A percentile compares a stretch with the other conserved stretches of the same genome.
Conservation (phyloP, 1,140 invertebrate species). For the Lasioglossum albipes region DNA sequence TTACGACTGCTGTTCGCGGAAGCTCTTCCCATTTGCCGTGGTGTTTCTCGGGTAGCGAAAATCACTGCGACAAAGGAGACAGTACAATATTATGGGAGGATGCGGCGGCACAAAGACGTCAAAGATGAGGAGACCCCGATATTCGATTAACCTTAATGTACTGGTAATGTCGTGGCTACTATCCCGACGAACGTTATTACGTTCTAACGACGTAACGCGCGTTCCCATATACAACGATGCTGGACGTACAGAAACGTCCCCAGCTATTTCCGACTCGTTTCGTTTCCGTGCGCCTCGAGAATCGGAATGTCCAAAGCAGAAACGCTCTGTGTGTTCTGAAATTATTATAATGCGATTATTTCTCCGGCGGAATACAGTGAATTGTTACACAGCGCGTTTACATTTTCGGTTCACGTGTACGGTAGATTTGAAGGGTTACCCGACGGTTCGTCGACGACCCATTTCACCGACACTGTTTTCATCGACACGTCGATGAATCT, state of each 20-base stretch:
- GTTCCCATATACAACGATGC: background rate
- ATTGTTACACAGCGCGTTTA: too few relatives aligned
- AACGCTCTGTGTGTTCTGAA: background rate
- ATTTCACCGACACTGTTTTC: too few relatives aligned
- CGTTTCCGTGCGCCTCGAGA: background rate
- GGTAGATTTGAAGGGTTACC: too few relatives aligned
- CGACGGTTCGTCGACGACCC: too few relatives aligned
- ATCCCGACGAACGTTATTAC: constrained; percentile 13
- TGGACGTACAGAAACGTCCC: background rate
- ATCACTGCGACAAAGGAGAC: background rate
- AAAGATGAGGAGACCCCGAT: constrained; percentile 21
- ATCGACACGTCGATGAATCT: too few relatives aligned
- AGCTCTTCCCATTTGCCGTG: background rate
- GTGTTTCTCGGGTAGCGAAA: background rate
- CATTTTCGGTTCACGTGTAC: too few relatives aligned
- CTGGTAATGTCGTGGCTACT: constrained; percentile 21
- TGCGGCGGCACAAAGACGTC: background rate
- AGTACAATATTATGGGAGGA: background rate
- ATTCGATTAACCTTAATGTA: constrained; percentile 37
- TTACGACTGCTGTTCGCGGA: constrained; percentile 11
- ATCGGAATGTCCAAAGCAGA: background rate
- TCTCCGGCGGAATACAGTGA: too few relatives aligned
- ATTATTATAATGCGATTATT: too few relatives aligned
- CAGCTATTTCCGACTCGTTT: background rate
- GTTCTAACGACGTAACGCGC: background rate